phyloP scores from a whole-genome alignment of 2,797 vertebrate species.

The Takifugu rubripes region DNA sequence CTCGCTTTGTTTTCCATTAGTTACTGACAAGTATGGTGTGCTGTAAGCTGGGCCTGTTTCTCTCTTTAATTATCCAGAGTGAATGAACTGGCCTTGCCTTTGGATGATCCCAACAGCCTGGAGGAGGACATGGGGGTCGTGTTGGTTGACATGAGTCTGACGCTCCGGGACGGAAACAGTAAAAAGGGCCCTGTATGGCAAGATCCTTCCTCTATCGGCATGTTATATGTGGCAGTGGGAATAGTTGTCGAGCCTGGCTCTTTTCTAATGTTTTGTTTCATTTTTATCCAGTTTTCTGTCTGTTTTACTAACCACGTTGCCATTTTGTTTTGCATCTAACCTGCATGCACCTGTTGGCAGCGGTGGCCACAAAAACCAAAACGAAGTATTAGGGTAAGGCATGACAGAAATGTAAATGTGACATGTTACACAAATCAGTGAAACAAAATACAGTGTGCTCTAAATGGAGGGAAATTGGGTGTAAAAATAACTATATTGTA shows the following conservation, averaged over 20 bases:
- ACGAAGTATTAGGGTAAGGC: slow-evolving; percentile 72
- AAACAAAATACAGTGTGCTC: too few relatives aligned
- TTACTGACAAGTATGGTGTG: too few relatives aligned
- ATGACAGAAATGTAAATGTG: neutral
- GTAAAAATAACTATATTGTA: slow-evolving; percentile 4
- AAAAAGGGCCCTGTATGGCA: slow-evolving; percentile 71
- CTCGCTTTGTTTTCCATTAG: neutral
- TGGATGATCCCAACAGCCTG: slow-evolving; percentile 92
- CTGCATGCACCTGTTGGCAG: slow-evolving; percentile 67
- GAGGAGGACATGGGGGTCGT: slow-evolving; percentile 95
- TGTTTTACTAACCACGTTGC: slow-evolving; percentile 53
- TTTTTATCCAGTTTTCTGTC: slow-evolving; percentile 3
- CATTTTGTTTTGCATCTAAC: slow-evolving; percentile 54
- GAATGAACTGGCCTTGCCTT: slow-evolving; percentile 75
- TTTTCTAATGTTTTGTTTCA: neutral
- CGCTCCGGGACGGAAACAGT: slow-evolving; percentile 78
- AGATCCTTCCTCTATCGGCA: slow-evolving; percentile 14
- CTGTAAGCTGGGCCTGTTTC: slow-evolving; percentile 3
- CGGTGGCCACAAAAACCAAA: slow-evolving; percentile 80
- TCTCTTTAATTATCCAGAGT: slow-evolving; percentile 63
- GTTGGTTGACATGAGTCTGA: slow-evolving; percentile 83
- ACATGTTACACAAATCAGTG: too few relatives aligned
- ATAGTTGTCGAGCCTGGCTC: neutral
- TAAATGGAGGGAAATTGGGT: too few relatives aligned
- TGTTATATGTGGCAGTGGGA: slow-evolving; percentile 12